These are phyloP conservation scores for Helicoverpa assulta DNA, from an alignment of 2,888 invertebrate species.

Conservation along the genomic window DNA sequence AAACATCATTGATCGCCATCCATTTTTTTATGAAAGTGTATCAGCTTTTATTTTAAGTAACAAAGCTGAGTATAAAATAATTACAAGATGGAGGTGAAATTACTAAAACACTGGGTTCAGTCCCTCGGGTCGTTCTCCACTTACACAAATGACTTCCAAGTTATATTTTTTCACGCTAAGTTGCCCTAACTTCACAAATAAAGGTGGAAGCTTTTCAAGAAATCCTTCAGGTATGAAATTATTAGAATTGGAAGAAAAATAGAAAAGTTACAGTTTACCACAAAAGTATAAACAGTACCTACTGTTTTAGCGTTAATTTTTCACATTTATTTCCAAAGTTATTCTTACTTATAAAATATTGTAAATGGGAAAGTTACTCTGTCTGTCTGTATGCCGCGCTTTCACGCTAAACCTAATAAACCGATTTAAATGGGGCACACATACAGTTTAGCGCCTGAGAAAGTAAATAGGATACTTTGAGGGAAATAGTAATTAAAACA, in stretches of 20 bases:
- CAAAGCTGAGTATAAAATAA: slow-evolving; percentile 6
- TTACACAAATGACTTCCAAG: slow-evolving; percentile 40
- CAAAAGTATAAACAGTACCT: not conserved
- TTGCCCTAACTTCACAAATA: slow-evolving; percentile 15
- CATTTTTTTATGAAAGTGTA: not conserved
- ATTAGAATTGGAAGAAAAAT: not conserved
- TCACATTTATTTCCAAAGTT: too few species aligned
- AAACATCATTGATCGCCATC: not conserved
- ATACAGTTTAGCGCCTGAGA: too few species aligned
- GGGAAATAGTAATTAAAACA: not conserved
- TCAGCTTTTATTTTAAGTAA: not conserved
- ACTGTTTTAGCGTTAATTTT: not conserved
- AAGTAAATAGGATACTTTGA: too few species aligned
- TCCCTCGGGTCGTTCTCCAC: slow-evolving; percentile 26
- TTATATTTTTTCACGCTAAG: slow-evolving; percentile 14
- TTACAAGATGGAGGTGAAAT: slow-evolving; percentile 11
- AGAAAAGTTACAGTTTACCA: not conserved
- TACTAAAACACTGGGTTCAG: not conserved
- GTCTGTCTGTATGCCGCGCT: too few species aligned
- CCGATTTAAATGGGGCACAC: too few species aligned
- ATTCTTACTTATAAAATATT: too few species aligned
- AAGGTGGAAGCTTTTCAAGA: slow-evolving; percentile 6
- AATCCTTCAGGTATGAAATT: slow-evolving; percentile 21
- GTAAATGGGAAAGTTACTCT: not conserved
- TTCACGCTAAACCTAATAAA: too few species aligned